Conservation (phyloP, 2,888 invertebrate species). For the Callyntrura sp. region DNA sequence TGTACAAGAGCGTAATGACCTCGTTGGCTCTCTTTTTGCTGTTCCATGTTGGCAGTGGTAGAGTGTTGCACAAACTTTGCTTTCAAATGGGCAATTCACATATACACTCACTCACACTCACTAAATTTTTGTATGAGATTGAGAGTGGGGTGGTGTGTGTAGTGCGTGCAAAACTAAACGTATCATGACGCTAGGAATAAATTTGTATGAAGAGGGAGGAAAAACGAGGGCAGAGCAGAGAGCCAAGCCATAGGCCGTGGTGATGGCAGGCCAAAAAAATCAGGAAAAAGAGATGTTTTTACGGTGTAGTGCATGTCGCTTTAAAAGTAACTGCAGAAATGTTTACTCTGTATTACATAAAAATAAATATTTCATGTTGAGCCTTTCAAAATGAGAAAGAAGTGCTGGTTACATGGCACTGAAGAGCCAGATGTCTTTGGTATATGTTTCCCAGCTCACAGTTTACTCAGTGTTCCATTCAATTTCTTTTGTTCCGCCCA, state of each 20-base stretch:
- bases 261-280: conserved; percentile 14
- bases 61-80: not conserved
- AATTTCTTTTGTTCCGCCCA: too few species aligned
- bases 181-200: not conserved
- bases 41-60: conserved; percentile 6
- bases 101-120: not conserved
- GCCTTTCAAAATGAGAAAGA: not conserved
- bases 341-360: not conserved
- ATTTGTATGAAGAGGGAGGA: not conserved
- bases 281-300: not conserved
- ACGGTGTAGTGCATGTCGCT: not conserved
- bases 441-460: too few species aligned
- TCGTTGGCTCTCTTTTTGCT: conserved; percentile 52
- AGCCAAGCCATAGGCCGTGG: conserved; percentile 27
- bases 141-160: conserved; percentile 23
- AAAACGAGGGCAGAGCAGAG: conserved; percentile 49
- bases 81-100: not conserved
- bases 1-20: conserved; percentile 72
- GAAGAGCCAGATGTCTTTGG: too few species aligned
- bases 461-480: too few species aligned
- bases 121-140: conserved; percentile 35
- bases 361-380: not conserved
- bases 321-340: not conserved
- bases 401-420: not conserved
- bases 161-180: conserved; percentile 53